Base-by-base conservation (phyloP, 2,888 invertebrate genomes). In the Amphipyra berbera region DNA sequence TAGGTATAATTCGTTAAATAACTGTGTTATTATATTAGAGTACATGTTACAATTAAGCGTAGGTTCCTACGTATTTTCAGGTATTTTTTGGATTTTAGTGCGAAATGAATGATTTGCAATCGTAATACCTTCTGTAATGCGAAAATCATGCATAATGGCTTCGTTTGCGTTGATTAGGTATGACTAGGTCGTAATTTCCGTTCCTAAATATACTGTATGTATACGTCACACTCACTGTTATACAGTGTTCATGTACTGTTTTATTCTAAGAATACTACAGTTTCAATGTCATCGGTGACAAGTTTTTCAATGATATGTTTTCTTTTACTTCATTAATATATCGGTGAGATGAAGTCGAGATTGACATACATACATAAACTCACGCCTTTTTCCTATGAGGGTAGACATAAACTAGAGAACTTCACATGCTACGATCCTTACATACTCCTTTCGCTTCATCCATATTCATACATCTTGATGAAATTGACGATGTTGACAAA, bases 121-220 rank as follows among this genome's bases (percentile, higher is more conserved):
- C 7, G 8, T 6, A 6, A 10, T 14, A 15, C 14, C 1, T 55
- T 30, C 38, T 54, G 35, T 54, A 44, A 27, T 21, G 53, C 38
- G 55, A 59, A 57, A 53, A 50, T 53, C 57, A 66, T 73, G 65
- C 66, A 66, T 66, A 68, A 68, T 63, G 41, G 40, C 40, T 49
- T 65, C 13, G 44, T 50, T 49, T 56, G 49, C 55, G 46, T 61
- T 41, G 27, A 54, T 41, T 27, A n/a, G n/a, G n/a, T n/a, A 49
- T 53, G 54, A 59, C 49, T 50, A 13, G 54, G 50, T 40, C 44
- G 47, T 54, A 60, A 59, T 63, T 64, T 66, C 59, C 63, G 63
- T 59, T 54, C 49, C 41, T 55, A 50, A 62, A 65, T n/a, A 30
- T 40, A 35, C 12, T 13, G 38, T 27, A 37, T 15, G 48, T 3